phyloP scores from a whole-genome alignment of 2,113 vertebrate species.

The Engystomops pustulosus region DNA sequence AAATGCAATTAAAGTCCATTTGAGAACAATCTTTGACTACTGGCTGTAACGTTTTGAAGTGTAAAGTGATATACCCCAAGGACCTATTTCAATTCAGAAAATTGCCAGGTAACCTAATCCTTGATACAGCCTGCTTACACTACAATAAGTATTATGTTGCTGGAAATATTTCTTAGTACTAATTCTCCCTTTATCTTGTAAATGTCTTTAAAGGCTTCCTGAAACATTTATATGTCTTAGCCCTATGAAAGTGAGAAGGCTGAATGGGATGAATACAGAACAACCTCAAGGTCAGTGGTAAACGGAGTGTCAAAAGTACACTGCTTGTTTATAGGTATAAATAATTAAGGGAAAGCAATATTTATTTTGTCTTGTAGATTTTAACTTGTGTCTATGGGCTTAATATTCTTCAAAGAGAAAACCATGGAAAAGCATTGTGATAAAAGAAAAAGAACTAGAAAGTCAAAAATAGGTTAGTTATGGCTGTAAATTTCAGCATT shows the following conservation, averaged over 20 bases:
- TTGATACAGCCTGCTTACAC: conserved; percentile 44
- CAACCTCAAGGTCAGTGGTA: conserved; percentile 46
- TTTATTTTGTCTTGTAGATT: not conserved
- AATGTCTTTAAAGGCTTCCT: conserved; percentile 45
- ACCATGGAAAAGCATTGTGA: not conserved
- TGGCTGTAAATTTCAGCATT: not conserved
- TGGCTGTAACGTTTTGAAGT: conserved; percentile 42
- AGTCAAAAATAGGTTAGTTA: not conserved
- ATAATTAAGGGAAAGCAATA: not conserved
- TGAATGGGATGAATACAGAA: conserved; percentile 17
- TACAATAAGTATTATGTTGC: conserved; percentile 54
- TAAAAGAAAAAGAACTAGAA: not conserved
- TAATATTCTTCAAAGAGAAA: not conserved
- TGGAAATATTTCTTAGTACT: conserved; percentile 50
- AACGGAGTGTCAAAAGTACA: conserved; percentile 33
- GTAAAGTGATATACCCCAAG: conserved; percentile 57
- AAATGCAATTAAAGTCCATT: conserved; percentile 36
- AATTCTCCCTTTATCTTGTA: conserved; percentile 46
- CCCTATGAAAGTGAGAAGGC: conserved; percentile 34
- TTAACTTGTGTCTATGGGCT: not conserved
- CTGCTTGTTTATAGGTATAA: conserved; percentile 29
- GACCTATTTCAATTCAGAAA: conserved; percentile 39
- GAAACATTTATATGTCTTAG: conserved; percentile 43
- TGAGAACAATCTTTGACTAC: conserved; percentile 49
- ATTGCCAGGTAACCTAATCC: conserved; percentile 55